Conservation (phyloP, 2,888 invertebrate species). For the Bombylius discolor region DNA sequence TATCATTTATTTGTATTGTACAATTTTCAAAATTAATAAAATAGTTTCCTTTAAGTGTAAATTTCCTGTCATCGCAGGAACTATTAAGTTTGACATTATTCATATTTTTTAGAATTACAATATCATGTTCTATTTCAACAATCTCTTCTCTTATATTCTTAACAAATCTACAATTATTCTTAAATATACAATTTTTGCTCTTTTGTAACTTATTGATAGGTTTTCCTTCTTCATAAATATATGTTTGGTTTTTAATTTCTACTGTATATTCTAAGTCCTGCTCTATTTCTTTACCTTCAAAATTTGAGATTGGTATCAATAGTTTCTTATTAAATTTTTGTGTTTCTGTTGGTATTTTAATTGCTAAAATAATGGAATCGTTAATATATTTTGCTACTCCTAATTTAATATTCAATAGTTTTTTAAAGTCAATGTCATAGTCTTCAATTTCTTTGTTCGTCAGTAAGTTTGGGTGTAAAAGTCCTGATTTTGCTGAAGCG, state of each 20-base stretch:
- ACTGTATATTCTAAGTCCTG: background rate
- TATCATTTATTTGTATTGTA: background rate
- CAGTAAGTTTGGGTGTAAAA: conserved; percentile 4
- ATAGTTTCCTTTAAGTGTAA: background rate
- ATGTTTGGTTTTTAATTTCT: background rate
- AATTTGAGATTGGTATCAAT: background rate
- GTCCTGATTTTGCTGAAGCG: conserved; percentile 2
- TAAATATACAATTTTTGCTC: background rate
- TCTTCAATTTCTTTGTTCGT: conserved; percentile 4
- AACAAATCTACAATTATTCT: background rate
- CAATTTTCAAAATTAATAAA: background rate
- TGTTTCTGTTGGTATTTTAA: background rate
- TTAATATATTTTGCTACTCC: conserved; percentile 3
- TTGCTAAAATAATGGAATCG: background rate
- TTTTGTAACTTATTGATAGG: background rate
- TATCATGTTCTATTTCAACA: background rate
- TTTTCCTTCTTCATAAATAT: background rate
- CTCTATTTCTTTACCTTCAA: background rate
- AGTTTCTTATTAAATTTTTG: background rate
- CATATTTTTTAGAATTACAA: background rate
- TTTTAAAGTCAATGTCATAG: conserved; percentile 7
- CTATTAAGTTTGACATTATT: background rate
- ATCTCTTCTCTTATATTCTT: background rate
- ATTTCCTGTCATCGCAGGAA: background rate
- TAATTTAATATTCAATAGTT: conserved; percentile 6